Conservation (phyloP, 2,113 vertebrate genomes). For the Talpa occidentalis region DNA sequence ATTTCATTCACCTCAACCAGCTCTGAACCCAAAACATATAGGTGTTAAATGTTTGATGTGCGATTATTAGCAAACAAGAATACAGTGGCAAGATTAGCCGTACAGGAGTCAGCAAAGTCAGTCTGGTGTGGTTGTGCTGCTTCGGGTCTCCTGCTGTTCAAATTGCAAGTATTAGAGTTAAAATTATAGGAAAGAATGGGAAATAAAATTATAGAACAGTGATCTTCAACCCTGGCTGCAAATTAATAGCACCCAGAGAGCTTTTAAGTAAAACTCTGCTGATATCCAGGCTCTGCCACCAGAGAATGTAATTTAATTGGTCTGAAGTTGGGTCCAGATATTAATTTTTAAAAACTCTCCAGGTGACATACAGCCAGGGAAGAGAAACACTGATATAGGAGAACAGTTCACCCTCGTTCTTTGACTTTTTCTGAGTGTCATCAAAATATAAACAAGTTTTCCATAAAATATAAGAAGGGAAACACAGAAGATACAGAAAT, state of each 20-base stretch:
- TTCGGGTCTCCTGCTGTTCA: not conserved
- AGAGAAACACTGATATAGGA: not conserved
- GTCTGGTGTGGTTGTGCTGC: not conserved
- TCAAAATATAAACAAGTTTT: constrained; percentile 7
- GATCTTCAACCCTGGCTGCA: not conserved
- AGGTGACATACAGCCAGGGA: not conserved
- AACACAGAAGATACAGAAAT: not conserved
- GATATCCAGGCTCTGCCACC: constrained; percentile 17
- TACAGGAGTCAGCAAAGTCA: not conserved
- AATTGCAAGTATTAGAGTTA: not conserved
- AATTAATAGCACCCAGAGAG: constrained; percentile 30
- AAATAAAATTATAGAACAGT: not conserved
- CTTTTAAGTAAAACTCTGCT: constrained; percentile 53
- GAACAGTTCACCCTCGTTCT: not conserved
- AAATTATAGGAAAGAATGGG: not conserved
- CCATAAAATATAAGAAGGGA: not conserved
- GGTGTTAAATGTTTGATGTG: not conserved
- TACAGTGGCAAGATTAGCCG: not conserved
- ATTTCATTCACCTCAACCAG: not conserved
- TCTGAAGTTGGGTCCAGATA: constrained; percentile 43
- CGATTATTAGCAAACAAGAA: not conserved
- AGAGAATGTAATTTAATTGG: constrained; percentile 65
- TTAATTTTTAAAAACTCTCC: constrained; percentile 67
- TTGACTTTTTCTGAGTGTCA: constrained; percentile 34
- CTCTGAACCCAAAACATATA: not conserved